Evolutionary conservation across 2,797 vertebrate species (phyloP).

Genomic region (Okamejei kenojei): DNA sequence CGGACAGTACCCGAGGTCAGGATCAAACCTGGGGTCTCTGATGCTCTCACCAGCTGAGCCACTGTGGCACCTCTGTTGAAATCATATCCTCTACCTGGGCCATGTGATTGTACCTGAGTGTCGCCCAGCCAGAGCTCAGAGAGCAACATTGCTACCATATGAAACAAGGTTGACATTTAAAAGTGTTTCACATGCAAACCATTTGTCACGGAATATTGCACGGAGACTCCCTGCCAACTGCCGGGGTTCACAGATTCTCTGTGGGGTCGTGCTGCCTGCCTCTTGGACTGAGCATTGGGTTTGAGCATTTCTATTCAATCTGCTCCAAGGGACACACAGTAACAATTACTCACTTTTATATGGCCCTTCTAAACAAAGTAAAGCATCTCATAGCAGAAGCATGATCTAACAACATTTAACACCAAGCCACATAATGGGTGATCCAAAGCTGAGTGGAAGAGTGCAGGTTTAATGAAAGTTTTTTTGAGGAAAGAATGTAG

Average conservation of each 20-base stretch:
- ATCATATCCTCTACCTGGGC: neutral
- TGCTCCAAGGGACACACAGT: neutral
- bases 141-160: neutral
- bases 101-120: neutral
- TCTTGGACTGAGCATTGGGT: neutral
- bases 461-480: too few relatives aligned
- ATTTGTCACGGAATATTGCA: neutral
- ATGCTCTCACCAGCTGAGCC: too few relatives aligned
- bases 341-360: neutral
- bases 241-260: neutral
- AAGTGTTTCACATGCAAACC: neutral
- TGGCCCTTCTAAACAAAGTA: neutral
- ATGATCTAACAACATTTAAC: neutral
- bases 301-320: neutral
- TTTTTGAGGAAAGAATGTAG: too few relatives aligned
- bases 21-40: too few relatives aligned
- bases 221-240: neutral
- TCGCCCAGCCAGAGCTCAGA: neutral
- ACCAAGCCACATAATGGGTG: neutral
- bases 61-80: too few relatives aligned
- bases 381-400: neutral
- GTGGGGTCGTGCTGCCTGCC: neutral
- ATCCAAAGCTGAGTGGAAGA: too few relatives aligned
- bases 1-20: too few relatives aligned
- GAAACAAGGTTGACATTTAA: neutral